Evolutionary conservation across 2,888 invertebrate genomes (phyloP), one percentile per base, ranked within the genome.

Genomic region (Yponomeuta cagnagella): DNA sequence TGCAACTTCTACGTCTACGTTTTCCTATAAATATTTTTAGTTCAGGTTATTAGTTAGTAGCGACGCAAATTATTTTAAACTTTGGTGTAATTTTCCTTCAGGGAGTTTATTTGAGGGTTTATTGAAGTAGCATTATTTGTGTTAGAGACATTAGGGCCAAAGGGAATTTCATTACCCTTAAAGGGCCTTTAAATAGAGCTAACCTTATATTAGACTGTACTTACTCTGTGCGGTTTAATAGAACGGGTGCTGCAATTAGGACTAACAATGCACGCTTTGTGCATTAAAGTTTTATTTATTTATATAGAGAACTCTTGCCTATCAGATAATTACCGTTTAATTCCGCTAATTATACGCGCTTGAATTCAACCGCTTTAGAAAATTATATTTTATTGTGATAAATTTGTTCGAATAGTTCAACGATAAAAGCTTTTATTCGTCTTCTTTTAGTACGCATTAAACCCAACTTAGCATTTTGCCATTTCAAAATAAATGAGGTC

Each of bases 161-260:
- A 37, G 5, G 37, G 37, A 37, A 37, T 37, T 37, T 37, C 37
- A 37, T 2, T 37, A 37, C 37, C 37, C 5, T 2, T 5, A 37
- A 37, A 37, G 37, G 37, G 37, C 37, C 37, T 37, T 4, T 37
- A 37, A 37, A 37, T 5, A 5, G 37, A 23, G 30, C 64, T 64
- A 3, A 65, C 3, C 52, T 15, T 58, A 15, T 15, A 58, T 2
- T 58, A 58, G 52, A 58, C 52, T 58, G 52, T 58, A 68, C 12
- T 6, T 8, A 43, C 43, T 5, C 43, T 43, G 10, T 31, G 31
- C 15, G 3, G 52, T 30, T 33, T 70, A 70, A 70, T 70, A 63
- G 77, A 76, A 75, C 82, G 80, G 86, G 85, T 85, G 86, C 86
- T 74, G 80, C 82, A 83, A 87, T 87, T 87, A 87, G 85, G 78